Conservation (phyloP, 2,113 vertebrate species). For the Ceyx cyanopectus region DNA sequence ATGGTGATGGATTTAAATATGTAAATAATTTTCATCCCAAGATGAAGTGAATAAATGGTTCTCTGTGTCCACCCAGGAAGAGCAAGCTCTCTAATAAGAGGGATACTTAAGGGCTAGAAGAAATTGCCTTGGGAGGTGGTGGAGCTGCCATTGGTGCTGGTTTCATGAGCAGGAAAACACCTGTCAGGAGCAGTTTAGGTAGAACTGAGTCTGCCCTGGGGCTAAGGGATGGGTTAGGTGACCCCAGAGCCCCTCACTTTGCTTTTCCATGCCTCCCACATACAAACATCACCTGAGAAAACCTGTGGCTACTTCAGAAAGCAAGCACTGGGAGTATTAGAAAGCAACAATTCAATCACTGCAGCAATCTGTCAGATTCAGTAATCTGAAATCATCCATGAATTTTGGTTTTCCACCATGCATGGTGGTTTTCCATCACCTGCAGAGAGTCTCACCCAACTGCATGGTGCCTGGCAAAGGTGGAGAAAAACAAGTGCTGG, state of each 20-base stretch:
- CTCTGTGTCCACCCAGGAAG: neutral
- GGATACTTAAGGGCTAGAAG: neutral
- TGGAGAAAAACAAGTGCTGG: neutral
- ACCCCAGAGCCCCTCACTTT: neutral
- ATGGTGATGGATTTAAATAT: neutral
- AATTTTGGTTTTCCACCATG: neutral
- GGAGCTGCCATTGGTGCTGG: neutral
- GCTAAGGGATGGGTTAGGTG: neutral
- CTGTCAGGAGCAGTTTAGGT: neutral
- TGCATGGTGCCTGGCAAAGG: neutral
- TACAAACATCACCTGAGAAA: neutral
- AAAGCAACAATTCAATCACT: conserved; percentile 1
- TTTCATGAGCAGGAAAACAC: too few species aligned
- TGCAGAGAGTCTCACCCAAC: neutral
- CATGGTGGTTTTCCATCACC: neutral
- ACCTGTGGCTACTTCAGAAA: neutral
- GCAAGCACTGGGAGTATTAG: neutral
- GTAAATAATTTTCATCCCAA: neutral
- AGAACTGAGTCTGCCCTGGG: neutral
- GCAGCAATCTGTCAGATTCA: neutral
- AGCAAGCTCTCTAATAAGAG: neutral
- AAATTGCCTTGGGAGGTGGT: neutral
- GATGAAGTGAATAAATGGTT: neutral
- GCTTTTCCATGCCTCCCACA: neutral
- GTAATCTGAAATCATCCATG: neutral